These are phyloP conservation scores for pig (Sus scrofa) DNA, from an alignment of 2,113 vertebrate genomes.

Conservation along the genomic window T2T-Sscrofa CM000824.6:205061001-205061500, in stretches of 20 bases:
- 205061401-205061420: background rate
- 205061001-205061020: slow-evolving; percentile 45
- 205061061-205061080: background rate
- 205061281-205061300: background rate
- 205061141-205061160: too few relatives aligned
- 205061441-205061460: background rate
- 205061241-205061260: too few relatives aligned
- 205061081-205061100: too few relatives aligned
- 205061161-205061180: too few relatives aligned
- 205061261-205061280: background rate
- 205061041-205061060: background rate
- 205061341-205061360: slow-evolving; percentile 21
- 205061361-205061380: background rate
- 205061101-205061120: too few relatives aligned
- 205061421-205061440: background rate
- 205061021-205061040: background rate
- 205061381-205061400: background rate
- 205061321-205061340: background rate
- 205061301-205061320: background rate
- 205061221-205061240: too few relatives aligned
- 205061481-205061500: background rate
- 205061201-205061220: too few relatives aligned
- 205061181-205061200: too few relatives aligned
- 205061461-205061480: background rate
- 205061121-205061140: too few relatives aligned